Base-by-base conservation (phyloP, 2,113 vertebrate species). In the Hylia prasina region DNA sequence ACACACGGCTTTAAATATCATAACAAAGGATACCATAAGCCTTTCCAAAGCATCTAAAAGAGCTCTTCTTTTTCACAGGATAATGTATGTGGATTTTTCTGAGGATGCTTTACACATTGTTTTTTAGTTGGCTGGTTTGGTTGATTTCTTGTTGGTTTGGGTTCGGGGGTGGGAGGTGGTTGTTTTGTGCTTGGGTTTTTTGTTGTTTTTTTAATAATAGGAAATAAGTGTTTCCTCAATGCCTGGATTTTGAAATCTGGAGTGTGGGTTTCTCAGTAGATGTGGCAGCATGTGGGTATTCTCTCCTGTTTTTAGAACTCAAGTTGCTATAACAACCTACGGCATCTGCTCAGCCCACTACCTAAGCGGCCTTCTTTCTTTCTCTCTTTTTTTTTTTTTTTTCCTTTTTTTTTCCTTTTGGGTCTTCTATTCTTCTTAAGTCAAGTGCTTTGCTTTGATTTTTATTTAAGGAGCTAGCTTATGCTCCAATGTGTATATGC, bases 381-480 rank as follows among this genome's bases (percentile, higher is more conserved):
- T 69, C 37, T 45, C 20, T n/a, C 11, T 20, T 44, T 76, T 71
- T 31, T 19, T 31, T 16, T 22, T 47, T 22, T 47, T 22, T 51
- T 25, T 15, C 13, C 15, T 50, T 15, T 91, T 89, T 70, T 72
- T 63, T 84, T 42, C 31, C 25, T 92, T 88, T 90, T 81, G 76
- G 76, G 64, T 92, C 48, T 86, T 69, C 90, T 97, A 71, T 97
- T 97, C 96, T 97, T 95, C 96, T 95, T 87, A 97, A 97, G 91
- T 97, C 92, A 97, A 96, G 72, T 63, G 84, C 73, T 96, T 95
- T 90, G 82, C 96, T 95, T 81, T 97, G 83, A 65, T 92, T 96
- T 95, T 90, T 65, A 96, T 97, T 98, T 98, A 97, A 98, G 95
- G 81, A 95, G 60, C 65, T 93, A 87, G 82, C 80, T 93, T 86